Evolutionary conservation across 35 echinoderm and acorn worm genomes (phyloP).

Genomic region (Heliocidaris erythrogramma): DNA sequence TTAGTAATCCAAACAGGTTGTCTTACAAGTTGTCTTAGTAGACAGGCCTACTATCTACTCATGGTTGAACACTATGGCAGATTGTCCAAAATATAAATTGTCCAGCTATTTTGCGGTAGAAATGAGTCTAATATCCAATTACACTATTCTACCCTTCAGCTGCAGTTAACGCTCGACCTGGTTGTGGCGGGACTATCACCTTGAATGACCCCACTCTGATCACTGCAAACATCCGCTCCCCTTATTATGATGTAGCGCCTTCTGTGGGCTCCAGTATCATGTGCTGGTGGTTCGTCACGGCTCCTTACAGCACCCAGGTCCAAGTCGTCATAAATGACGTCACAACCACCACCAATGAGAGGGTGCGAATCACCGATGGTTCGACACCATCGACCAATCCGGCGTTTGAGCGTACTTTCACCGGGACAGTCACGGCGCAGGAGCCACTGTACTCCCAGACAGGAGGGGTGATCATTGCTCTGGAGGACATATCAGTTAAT

Average conservation of each 20-base stretch:
- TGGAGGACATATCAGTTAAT: not conserved
- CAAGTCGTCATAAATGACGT: not conserved
- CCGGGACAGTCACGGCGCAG: not conserved
- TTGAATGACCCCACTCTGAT: not conserved
- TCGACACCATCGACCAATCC: not conserved
- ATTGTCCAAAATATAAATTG: too few species aligned
- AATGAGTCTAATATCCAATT: too few species aligned
- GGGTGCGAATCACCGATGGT: not conserved
- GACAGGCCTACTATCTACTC: too few species aligned
- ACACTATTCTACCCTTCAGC: not conserved
- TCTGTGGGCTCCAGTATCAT: not conserved
- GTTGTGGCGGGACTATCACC: not conserved
- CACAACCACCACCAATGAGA: not conserved
- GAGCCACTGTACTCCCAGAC: not conserved
- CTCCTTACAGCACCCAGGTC: not conserved
- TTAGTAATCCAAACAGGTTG: too few species aligned
- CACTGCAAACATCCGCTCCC: not conserved
- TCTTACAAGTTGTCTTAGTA: too few species aligned
- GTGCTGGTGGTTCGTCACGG: not conserved
- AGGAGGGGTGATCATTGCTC: not conserved
- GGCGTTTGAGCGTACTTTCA: not conserved
- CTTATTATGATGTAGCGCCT: not conserved
- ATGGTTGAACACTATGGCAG: too few species aligned
- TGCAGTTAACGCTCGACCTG: not conserved
- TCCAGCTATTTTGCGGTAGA: too few species aligned